Base-by-base conservation (phyloP, 2,113 vertebrate genomes). In the Hippocampus comes region DNA sequence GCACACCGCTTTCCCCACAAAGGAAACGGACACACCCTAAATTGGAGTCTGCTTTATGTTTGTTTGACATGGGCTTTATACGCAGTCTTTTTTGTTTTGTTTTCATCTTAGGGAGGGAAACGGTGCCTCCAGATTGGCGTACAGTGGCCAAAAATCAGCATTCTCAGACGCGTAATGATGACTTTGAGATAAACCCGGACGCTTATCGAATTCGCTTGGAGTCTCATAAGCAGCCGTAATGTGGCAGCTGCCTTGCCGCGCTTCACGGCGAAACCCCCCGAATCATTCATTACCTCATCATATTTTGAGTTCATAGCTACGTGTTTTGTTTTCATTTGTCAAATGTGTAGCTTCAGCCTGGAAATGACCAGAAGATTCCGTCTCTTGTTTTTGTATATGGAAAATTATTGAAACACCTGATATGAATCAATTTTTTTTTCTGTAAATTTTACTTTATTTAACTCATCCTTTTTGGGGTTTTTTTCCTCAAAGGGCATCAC, bases 21-120 rank as follows among this genome's bases (percentile, higher is more conserved):
- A 74, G 75, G 41, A 67, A 68, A 82, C 48, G 63, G 41, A 43
- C 63, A 43, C 55, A n/a, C 42, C 69, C 68, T 63, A 30, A 68
- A 78, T 78, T 68, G 61, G 63, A 71, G 57, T 74, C 65, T 68
- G 76, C 69, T 72, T 86, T 68, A 27, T 70, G 61, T 71, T 18
- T 41, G 65, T 79, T 66, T 70, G 43, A 75, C 46, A 76, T 70
- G 38, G 57, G 18, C 46, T 72, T 76, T 23, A 43, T 67, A 70
- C 59, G 78, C 64, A 2, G 1, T 18, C 65, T 69, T 65, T 25
- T 63, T 68, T 72, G 11, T 71, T 77, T 63, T 34, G 14, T 71
- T 78, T 78, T 23, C 68, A 23, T 42, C 12, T 57, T 27, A 15
- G 51, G 18, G 38, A 1, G 53, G 68, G 68, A 55, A 25, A 34